Evolutionary conservation across 2,113 vertebrate genomes (phyloP).

Genomic region (Athene cunicularia): DNA sequence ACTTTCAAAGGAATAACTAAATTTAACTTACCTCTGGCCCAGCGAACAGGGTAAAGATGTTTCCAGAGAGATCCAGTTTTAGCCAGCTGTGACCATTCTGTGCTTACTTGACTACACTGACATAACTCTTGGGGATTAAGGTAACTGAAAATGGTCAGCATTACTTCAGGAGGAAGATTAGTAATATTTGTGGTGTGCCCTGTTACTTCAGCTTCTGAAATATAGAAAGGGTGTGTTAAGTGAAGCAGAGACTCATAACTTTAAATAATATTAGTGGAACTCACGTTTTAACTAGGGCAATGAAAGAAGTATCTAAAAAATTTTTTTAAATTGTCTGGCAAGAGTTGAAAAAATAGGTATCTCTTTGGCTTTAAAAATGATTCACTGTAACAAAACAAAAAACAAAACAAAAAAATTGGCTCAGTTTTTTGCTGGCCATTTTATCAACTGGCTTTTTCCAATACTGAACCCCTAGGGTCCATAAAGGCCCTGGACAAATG

Average conservation of each 20-base stretch:
- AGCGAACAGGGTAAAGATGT: constrained; percentile 93
- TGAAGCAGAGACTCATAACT: background rate
- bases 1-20: background rate
- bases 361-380: background rate
- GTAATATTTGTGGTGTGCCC: constrained; percentile 79
- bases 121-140: constrained; percentile 91
- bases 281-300: background rate
- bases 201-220: constrained; percentile 77
- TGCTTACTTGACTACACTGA: constrained; percentile 91
- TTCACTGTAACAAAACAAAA: background rate
- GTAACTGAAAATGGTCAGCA: constrained; percentile 91
- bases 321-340: background rate
- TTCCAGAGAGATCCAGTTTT: constrained; percentile 94
- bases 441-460: background rate
- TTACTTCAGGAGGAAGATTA: constrained; percentile 90
- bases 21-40: constrained; percentile 88
- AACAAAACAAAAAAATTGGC: background rate
- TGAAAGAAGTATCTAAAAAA: constrained; percentile 7
- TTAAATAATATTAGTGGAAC: constrained; percentile 8
- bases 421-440: background rate
- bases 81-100: constrained; percentile 86
- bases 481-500: background rate
- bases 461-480: background rate
- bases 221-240: constrained; percentile 44
- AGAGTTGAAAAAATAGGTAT: background rate